Evolutionary conservation across 2,888 invertebrate species (phyloP).

Genomic region (Eupeodes luniger): DNA sequence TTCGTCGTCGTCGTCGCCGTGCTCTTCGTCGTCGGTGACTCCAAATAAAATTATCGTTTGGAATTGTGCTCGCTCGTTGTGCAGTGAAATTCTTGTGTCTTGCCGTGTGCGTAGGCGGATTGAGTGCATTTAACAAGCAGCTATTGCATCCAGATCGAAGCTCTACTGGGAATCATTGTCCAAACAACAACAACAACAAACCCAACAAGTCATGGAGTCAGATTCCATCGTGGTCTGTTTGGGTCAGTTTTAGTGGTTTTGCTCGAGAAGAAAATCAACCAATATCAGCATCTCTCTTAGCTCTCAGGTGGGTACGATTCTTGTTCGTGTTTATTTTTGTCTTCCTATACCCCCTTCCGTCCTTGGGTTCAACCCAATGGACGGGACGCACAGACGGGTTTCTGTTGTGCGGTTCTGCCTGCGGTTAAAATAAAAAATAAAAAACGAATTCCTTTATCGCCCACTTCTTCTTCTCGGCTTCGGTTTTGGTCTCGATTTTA

Average conservation of each 20-base stretch:
- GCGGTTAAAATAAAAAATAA: constrained; percentile 5
- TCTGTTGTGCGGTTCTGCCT: neutral
- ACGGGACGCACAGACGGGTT: neutral
- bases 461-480: constrained; percentile 12
- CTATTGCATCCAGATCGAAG: constrained; percentile 41
- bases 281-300: constrained; percentile 32
- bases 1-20: neutral
- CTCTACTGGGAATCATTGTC: constrained; percentile 55
- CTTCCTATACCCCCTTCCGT: neutral
- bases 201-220: constrained; percentile 48
- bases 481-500: neutral
- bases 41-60: neutral
- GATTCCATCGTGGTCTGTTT: constrained; percentile 52
- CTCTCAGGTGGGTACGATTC: constrained; percentile 43
- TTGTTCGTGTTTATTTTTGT: constrained; percentile 3
- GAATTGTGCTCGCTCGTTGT: constrained; percentile 6
- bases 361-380: too few species aligned
- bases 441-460: constrained; percentile 14
- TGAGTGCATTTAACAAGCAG: constrained; percentile 49
- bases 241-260: constrained; percentile 43
- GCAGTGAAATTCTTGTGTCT: constrained; percentile 28
- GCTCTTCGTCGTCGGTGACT: neutral
- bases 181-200: constrained; percentile 1
- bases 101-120: constrained; percentile 63
- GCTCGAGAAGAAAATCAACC: constrained; percentile 22